Conservation (phyloP, 2,888 invertebrate genomes). For the Ectobius pallidus region DNA sequence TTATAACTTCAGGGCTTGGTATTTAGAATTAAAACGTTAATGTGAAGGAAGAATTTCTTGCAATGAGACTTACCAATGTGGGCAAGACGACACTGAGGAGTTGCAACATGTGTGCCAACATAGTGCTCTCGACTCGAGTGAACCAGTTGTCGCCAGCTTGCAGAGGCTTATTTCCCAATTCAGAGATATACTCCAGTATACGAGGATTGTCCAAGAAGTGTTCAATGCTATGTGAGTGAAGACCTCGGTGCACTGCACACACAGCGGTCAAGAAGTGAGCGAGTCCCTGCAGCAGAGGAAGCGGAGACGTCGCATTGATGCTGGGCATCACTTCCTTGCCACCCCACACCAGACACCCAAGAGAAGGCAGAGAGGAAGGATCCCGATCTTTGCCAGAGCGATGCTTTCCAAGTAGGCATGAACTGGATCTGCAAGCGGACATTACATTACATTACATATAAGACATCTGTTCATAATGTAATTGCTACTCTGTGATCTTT, state of each 20-base stretch:
- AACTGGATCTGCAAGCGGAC: constrained; percentile 34
- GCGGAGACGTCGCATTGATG: constrained; percentile 44
- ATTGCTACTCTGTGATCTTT: too few species aligned
- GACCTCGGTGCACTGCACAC: constrained; percentile 4
- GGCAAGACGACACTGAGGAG: background rate
- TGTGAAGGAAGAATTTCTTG: too few species aligned
- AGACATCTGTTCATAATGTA: too few species aligned
- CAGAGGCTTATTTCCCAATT: constrained; percentile 17
- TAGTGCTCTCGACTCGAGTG: constrained; percentile 27
- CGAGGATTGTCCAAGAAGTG: constrained; percentile 19
- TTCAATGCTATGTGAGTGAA: background rate
- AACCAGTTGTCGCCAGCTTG: constrained; percentile 32
- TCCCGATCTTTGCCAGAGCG: constrained; percentile 43
- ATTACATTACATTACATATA: too few species aligned
- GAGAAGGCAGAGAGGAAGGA: constrained; percentile 46
- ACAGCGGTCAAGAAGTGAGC: constrained; percentile 38
- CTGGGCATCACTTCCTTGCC: constrained; percentile 44
- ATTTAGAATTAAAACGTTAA: too few species aligned
- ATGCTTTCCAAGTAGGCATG: constrained; percentile 36
- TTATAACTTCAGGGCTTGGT: too few species aligned
- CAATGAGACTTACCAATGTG: background rate
- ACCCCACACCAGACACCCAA: constrained; percentile 45
- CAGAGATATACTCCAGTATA: constrained; percentile 28
- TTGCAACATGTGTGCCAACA: constrained; percentile 10
- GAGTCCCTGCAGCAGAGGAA: constrained; percentile 45